Evolutionary conservation across 2,113 vertebrate species (phyloP).

Genomic region (Probosciger aterrimus): DNA sequence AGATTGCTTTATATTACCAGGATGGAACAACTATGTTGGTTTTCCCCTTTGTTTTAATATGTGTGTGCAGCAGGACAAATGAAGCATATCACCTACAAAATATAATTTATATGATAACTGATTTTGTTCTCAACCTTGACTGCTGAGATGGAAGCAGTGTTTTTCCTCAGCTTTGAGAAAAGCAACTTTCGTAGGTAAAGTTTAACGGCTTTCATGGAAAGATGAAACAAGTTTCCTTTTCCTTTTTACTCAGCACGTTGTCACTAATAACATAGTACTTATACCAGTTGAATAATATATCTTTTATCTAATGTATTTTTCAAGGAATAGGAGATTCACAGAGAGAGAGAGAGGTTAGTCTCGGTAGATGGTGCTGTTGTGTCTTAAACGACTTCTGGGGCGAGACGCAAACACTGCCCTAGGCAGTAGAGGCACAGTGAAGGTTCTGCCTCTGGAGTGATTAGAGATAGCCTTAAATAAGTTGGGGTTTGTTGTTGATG

Average conservation of each 20-base stretch:
- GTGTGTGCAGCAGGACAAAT: background rate
- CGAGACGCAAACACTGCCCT: background rate
- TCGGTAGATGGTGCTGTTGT: slow-evolving; percentile 43
- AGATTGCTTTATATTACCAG: background rate
- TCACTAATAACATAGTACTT: background rate
- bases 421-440: background rate
- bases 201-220: background rate
- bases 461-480: background rate
- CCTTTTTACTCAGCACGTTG: background rate
- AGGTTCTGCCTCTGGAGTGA: background rate
- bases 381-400: background rate
- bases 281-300: background rate
- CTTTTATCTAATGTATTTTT: background rate
- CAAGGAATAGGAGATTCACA: background rate
- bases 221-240: background rate
- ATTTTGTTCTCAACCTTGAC: background rate
- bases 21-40: background rate
- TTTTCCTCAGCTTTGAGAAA: background rate
- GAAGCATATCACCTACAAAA: background rate
- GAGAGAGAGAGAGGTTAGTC: background rate
- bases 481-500: background rate
- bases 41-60: background rate
- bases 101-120: background rate
- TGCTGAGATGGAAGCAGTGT: background rate
- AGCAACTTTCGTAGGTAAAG: background rate